A percentile compares a stretch with the other conserved stretches of the same genome.
phyloP scores from a whole-genome alignment of 2,888 invertebrate genomes.

The Deilephila porcellus region DNA sequence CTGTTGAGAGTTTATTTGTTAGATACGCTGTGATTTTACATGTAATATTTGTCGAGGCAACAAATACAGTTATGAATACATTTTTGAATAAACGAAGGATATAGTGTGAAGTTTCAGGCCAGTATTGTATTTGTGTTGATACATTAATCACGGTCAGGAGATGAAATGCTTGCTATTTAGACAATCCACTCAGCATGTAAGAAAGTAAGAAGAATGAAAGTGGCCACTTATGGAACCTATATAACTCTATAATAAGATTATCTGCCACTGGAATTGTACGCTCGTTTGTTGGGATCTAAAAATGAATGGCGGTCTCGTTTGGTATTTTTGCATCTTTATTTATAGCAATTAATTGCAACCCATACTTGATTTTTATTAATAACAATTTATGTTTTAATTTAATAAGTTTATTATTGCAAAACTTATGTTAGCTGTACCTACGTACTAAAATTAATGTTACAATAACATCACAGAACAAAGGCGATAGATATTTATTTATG shows the following conservation, averaged over 20 bases:
- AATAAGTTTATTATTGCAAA: too few species aligned
- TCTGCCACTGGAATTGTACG: background rate
- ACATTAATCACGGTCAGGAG: background rate
- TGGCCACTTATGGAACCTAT: background rate
- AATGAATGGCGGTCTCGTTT: background rate
- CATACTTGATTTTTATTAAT: background rate
- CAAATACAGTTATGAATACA: background rate
- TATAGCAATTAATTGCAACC: background rate
- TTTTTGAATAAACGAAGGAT: background rate
- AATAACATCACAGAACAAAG: too few species aligned
- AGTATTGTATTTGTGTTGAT: background rate
- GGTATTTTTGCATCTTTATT: background rate
- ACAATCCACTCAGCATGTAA: background rate
- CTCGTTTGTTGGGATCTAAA: background rate
- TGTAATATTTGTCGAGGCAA: background rate
- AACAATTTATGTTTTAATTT: too few species aligned
- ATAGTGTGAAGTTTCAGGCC: background rate
- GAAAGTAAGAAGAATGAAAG: background rate
- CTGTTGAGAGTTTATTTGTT: constrained; percentile 17
- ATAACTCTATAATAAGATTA: background rate
- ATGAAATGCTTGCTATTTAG: background rate
- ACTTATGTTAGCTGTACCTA: too few species aligned
- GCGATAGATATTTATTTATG: too few species aligned
- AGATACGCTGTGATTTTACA: background rate
- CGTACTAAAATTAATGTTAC: too few species aligned